Base-by-base conservation (phyloP, 1,140 invertebrate genomes). In the Euura saliciscinereae region DNA sequence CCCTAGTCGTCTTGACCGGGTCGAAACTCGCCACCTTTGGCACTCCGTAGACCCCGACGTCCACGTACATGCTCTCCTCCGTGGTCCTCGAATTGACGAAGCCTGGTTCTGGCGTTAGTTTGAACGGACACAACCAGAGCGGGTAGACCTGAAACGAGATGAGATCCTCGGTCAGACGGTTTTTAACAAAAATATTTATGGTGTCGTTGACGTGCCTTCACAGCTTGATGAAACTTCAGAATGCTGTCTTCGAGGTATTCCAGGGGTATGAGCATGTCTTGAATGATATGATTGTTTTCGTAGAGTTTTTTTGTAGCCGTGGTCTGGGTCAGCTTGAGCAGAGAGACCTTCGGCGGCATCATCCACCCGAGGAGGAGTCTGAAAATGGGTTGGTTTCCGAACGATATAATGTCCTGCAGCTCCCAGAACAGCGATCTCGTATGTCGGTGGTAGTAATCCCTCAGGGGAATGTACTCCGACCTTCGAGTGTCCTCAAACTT, bases 361-460 rank as follows among this genome's bases (percentile, higher is more conserved):
- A 94, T 85, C 94, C 94, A 96, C 2, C 94, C 95, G 72, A 95
- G 90, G 2, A 94, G 78, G 51, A 89, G 91, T 4, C 95, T 91
- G 84, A 96, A 96, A 6, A 94, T 59, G 0, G 86, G 74, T 78
- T 95, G 90, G 83, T 96, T 96, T n/a, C 95, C 95, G 84, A 96
- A 96, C 4, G 94, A 92, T 74, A 96, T 92, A 65, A 96, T 95
- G 76, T 96, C 94, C 89, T 93, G 91, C 13, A 96, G 80, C 84
- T 95, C 93, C 94, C 94, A 96, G 85, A 96, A 96, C 68, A 96
- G 89, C 73, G 94, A 92, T 75, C 90, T 89, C 0, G 94, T 94
- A 76, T 96, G 95, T 72, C 95, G 88, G 80, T 96, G 95, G 78
- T 95, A 96, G 83, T 96, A 96, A 78, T 96, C 91, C 73, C 93